Evolutionary conservation across 2,113 vertebrate species (phyloP).

Genomic region (Osmerus eperlanus): DNA sequence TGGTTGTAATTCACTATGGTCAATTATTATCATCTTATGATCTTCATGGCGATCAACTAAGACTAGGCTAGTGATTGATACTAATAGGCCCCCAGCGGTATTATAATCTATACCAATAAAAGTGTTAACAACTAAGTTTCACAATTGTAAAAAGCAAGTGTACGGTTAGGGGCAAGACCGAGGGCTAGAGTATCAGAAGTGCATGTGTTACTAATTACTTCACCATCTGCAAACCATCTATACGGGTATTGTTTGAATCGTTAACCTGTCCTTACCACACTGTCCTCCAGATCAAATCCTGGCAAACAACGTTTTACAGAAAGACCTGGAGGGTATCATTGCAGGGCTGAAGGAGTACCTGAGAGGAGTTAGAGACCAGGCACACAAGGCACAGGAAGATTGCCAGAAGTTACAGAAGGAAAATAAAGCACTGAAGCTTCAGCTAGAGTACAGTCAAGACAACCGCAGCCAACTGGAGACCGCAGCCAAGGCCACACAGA

Average conservation of each 20-base stretch:
- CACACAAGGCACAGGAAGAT: conserved; percentile 69
- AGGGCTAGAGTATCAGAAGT: background rate
- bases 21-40: conserved; percentile 13
- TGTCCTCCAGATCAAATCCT: conserved; percentile 83
- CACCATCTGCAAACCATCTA: background rate
- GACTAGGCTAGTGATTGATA: too few species aligned
- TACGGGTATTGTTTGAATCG: background rate
- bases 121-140: too few species aligned
- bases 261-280: background rate
- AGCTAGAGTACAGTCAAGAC: conserved; percentile 70
- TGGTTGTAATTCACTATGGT: background rate
- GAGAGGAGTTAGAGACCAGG: conserved; percentile 79
- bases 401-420: conserved; percentile 76
- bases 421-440: conserved; percentile 73
- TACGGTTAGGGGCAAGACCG: too few species aligned
- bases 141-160: too few species aligned
- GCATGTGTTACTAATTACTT: background rate
- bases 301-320: conserved; percentile 87
- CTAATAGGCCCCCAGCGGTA: too few species aligned
- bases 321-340: conserved; percentile 84
- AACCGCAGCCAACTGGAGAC: conserved; percentile 77
- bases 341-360: conserved; percentile 85
- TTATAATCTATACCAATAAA: too few species aligned
- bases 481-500: conserved; percentile 70
- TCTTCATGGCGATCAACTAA: background rate